Evolutionary conservation across 2,113 vertebrate genomes (phyloP), one percentile per base, ranked within the genome.

Genomic region (Cercocebus atys): DNA sequence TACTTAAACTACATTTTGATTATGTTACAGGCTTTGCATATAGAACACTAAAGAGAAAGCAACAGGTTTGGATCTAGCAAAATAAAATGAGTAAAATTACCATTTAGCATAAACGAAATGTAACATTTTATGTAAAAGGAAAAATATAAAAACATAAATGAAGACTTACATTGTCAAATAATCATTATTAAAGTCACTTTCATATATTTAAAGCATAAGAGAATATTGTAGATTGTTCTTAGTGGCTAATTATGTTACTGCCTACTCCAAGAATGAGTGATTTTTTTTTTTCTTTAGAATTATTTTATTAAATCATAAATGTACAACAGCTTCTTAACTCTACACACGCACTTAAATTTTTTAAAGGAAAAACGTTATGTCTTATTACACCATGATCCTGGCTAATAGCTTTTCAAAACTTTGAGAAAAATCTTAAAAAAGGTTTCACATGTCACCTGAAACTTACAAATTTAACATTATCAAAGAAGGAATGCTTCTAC

Each of bases 241-340:
- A 90, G 68, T 89, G 10, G 40, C 12, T 87, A 92, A 95, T 78
- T 88, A 66, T 59, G 9, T 16, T 55, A 81, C 47, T 66, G 27
- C 25, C 43, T 91, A 76, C 18, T 93, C n/a, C 78, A 76, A 92
- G 80, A 59, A 61, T 25, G 11, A 94, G 55, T 90, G 52, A 66
- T 47, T 85, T 45, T 93, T 78, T 85, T 72, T 73, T n/a, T n/a
- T n/a, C 99, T 99, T 99, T 99, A 99, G 98, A 99, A 99, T 99
- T 99, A 99, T 99, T 99, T 99, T 99, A 99, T 99, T 99, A 99
- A 99, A 99, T 99, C 99, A 99, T 99, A 99, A 99, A 99, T 99
- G 99, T 99, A 99, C 99, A 99, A 99, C 99, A 99, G 99, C 99
- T 99, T 99, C 99, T 99, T 99, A 99, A 99, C 99, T 99, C 99